These are phyloP conservation scores for Fundulus diaphanus DNA, from an alignment of 2,797 vertebrate genomes.

Conservation along the genomic window DNA sequence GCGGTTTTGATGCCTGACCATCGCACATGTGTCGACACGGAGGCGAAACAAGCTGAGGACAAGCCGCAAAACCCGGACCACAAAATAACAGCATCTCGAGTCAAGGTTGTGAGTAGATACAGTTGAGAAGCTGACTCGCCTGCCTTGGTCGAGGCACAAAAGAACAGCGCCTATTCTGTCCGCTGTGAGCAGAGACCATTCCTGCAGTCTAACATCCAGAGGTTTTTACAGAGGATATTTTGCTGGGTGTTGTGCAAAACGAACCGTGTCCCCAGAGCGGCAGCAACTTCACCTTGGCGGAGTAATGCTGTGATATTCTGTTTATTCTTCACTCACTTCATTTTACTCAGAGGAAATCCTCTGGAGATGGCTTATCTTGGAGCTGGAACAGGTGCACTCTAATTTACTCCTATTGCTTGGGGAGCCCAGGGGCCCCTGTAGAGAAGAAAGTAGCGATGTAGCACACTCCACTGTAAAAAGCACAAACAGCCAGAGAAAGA, in stretches of 20 bases:
- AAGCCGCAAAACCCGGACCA: constrained; percentile 72
- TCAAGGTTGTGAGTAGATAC: constrained; percentile 73
- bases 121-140: constrained; percentile 65
- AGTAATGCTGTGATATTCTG: constrained; percentile 87
- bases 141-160: constrained; percentile 67
- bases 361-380: constrained; percentile 86
- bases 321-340: constrained; percentile 87
- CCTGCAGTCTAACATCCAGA: constrained; percentile 77
- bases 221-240: constrained; percentile 85
- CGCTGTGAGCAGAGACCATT: constrained; percentile 77
- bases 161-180: constrained; percentile 76
- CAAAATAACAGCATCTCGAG: constrained; percentile 74
- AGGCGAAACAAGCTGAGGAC: constrained; percentile 76
- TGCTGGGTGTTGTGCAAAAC: constrained; percentile 85
- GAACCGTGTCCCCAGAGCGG: constrained; percentile 79
- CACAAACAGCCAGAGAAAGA: constrained; percentile 83
- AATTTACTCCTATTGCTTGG: constrained; percentile 89
- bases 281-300: constrained; percentile 84
- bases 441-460: constrained; percentile 83
- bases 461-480: constrained; percentile 82
- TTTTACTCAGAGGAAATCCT: constrained; percentile 85
- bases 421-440: constrained; percentile 85
- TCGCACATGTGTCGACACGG: constrained; percentile 77
- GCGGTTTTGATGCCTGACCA: constrained; percentile 76
- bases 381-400: constrained; percentile 88